Percentiles rank a stretch among this genome's conserved stretches.
Evolutionary conservation across 1,140 invertebrate genomes (phyloP).

Genomic region (Rhopalosiphum padi): DNA sequence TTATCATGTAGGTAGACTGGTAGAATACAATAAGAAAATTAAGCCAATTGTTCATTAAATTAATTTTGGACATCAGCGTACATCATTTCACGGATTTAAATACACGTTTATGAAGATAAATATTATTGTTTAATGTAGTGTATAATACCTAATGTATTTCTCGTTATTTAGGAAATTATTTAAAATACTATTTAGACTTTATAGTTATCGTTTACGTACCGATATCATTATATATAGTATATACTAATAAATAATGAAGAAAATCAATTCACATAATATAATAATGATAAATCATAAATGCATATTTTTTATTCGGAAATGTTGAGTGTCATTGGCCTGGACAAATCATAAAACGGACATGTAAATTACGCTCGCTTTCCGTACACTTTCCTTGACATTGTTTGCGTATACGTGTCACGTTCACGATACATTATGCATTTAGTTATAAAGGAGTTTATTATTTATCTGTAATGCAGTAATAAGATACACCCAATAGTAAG

Average conservation of each 20-base stretch:
- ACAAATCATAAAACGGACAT: neutral
- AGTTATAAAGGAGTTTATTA: neutral
- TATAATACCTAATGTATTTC: neutral
- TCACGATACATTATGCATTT: neutral
- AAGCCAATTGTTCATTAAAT: neutral
- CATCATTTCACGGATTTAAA: neutral
- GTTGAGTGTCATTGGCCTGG: neutral
- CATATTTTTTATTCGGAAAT: neutral
- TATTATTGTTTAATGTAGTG: too few relatives aligned
- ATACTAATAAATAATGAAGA: neutral
- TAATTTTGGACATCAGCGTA: neutral
- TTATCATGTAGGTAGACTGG: neutral
- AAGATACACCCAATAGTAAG: neutral
- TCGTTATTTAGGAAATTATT: neutral
- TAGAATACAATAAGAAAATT: neutral
- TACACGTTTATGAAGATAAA: neutral
- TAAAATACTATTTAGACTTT: neutral
- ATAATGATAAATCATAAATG: neutral
- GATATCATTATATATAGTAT: neutral
- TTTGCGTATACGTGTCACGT: neutral
- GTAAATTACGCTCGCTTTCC: neutral
- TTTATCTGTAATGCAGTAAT: neutral
- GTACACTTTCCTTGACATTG: conserved; percentile 25
- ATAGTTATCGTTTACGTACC: neutral
- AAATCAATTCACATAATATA: neutral